A percentile compares a stretch with the other conserved stretches of the same genome.
phyloP scores from a whole-genome alignment of 2,113 vertebrate genomes.

The Sakesphorus luctuosus region DNA sequence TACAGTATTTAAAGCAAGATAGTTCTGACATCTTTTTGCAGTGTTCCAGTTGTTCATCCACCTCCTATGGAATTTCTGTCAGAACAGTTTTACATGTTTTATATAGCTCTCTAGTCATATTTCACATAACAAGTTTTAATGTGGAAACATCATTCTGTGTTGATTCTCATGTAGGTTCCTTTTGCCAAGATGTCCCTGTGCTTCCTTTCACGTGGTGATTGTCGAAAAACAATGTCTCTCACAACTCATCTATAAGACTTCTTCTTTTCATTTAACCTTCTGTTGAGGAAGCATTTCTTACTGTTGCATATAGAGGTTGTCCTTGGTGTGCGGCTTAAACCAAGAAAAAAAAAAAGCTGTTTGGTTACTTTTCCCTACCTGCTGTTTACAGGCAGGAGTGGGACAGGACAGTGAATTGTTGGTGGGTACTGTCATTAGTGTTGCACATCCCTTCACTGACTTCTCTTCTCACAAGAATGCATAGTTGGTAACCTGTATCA shows the following conservation, averaged over 20 bases:
- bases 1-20: not conserved
- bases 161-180: not conserved
- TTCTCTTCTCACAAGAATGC: not conserved
- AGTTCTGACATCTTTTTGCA: accelerated
- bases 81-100: accelerated
- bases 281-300: not conserved
- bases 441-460: not conserved
- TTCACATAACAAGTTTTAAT: not conserved
- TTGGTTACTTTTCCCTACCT: not conserved
- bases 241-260: not conserved
- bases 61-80: not conserved
- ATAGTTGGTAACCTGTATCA: accelerated
- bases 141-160: not conserved
- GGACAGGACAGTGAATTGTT: not conserved
- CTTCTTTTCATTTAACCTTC: not conserved
- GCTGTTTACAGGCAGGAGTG: not conserved
- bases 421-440: not conserved
- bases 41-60: not conserved
- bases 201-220: not conserved
- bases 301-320: not conserved
- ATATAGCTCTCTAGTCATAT: not conserved
- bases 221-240: not conserved
- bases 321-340: not conserved
- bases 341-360: not conserved
- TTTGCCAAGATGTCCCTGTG: accelerated